Evolutionary conservation across 2,113 vertebrate species (phyloP).

Genomic region (Misgurnus mizolepis): DNA sequence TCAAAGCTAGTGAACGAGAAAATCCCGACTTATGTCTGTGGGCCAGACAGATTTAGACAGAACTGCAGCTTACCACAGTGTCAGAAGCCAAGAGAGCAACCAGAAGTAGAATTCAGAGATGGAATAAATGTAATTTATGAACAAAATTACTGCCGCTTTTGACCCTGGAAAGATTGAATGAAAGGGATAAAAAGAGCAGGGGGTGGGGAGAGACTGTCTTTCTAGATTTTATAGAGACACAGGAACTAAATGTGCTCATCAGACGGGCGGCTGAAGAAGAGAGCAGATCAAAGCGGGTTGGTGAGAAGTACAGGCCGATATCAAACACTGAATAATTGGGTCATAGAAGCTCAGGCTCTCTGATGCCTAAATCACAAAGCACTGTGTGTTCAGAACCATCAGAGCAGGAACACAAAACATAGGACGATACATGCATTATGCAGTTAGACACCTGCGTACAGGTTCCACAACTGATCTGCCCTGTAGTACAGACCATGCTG

Average conservation of each 20-base stretch:
- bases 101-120: background rate
- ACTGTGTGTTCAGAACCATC: constrained; percentile 41
- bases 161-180: background rate
- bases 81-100: background rate
- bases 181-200: constrained; percentile 49
- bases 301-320: constrained; percentile 37
- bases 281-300: constrained; percentile 50
- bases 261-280: constrained; percentile 6
- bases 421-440: constrained; percentile 38
- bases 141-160: constrained; percentile 14
- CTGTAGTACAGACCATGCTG: background rate
- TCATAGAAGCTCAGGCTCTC: constrained; percentile 48
- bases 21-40: background rate
- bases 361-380: constrained; percentile 50
- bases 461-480: background rate
- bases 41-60: constrained; percentile 8
- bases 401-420: constrained; percentile 43
- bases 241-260: constrained; percentile 19
- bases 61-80: too few species aligned
- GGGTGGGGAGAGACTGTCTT: background rate
- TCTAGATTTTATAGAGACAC: background rate
- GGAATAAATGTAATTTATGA: background rate
- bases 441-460: constrained; percentile 44
- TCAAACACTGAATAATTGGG: constrained; percentile 56
- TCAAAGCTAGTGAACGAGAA: constrained; percentile 8